Conservation (phyloP, 2,113 vertebrate species). For the Odocoileus hemionus region DNA sequence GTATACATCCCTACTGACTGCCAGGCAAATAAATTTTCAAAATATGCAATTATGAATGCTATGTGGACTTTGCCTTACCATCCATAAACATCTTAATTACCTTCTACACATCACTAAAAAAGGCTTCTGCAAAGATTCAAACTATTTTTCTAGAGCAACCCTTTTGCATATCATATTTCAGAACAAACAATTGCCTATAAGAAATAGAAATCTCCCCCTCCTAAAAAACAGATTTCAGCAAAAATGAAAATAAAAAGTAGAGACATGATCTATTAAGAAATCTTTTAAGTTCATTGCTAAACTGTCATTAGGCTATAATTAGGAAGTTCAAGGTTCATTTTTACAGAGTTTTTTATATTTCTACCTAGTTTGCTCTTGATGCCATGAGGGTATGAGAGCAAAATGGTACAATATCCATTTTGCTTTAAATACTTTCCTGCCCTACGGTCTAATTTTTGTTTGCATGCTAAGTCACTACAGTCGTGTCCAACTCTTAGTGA, state of each 20-base stretch:
- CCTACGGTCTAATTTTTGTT: neutral
- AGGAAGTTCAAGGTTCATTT: neutral
- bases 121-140: neutral
- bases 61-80: neutral
- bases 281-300: neutral
- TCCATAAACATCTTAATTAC: slow-evolving; percentile 4
- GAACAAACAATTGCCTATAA: neutral
- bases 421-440: neutral
- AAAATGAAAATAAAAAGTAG: slow-evolving; percentile 12
- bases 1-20: neutral
- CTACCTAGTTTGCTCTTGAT: neutral
- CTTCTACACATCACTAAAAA: neutral
- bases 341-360: neutral
- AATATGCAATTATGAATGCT: neutral
- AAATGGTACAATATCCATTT: neutral
- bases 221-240: neutral
- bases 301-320: neutral
- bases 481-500: neutral
- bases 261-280: neutral
- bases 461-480: no score
- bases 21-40: neutral
- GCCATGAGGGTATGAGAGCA: neutral
- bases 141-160: neutral
- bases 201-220: neutral
- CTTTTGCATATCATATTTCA: neutral